phyloP scores from a whole-genome alignment of 2,888 invertebrate species.

The Nephrotoma appendiculata region DNA sequence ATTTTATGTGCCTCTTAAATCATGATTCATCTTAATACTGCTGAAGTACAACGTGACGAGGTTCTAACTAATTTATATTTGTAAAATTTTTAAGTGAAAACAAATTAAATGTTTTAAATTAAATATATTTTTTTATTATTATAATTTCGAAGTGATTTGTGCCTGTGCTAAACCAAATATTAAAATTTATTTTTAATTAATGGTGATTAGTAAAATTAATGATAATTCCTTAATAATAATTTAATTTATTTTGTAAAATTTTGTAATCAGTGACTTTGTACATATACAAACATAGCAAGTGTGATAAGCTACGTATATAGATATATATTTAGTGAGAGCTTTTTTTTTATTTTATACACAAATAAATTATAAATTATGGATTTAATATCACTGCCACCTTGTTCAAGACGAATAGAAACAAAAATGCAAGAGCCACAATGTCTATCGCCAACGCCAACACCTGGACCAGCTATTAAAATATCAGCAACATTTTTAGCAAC shows the following conservation, averaged over 20 bases:
- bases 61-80: neutral
- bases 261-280: neutral
- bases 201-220: neutral
- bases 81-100: neutral
- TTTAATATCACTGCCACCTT: slow-evolving; percentile 15
- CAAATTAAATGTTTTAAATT: neutral
- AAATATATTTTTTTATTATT: too few relatives aligned
- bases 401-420: slow-evolving; percentile 13
- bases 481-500: slow-evolving; percentile 15
- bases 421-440: slow-evolving; percentile 11
- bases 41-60: neutral
- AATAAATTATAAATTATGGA: slow-evolving; percentile 12
- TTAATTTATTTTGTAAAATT: neutral
- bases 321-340: neutral
- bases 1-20: neutral
- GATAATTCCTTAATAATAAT: neutral
- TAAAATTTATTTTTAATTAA: neutral
- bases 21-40: neutral
- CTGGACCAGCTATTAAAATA: slow-evolving; percentile 15
- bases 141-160: neutral
- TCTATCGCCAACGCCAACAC: slow-evolving; percentile 13
- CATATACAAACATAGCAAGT: neutral
- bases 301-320: neutral
- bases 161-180: neutral
- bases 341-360: neutral